Conservation (phyloP, 2,888 invertebrate species). For the Eupelmus urozonus region DNA sequence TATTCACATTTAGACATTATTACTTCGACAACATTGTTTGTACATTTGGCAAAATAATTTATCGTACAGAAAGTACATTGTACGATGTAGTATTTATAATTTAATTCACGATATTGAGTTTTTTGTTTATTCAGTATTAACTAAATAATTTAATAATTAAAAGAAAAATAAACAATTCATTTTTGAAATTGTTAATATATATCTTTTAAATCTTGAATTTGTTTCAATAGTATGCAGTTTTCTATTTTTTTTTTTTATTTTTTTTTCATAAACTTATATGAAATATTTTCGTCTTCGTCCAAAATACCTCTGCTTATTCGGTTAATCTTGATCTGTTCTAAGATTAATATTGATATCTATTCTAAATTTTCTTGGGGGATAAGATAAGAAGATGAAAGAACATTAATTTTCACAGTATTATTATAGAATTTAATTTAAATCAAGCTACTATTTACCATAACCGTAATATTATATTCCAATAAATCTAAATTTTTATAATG, state of each 20-base stretch:
- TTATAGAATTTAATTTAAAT: background rate
- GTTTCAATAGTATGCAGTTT: slow-evolving; percentile 60
- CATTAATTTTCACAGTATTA: slow-evolving; percentile 30
- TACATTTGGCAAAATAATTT: slow-evolving; percentile 20
- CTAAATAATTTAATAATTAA: background rate
- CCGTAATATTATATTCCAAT: slow-evolving; percentile 19
- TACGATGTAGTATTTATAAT: slow-evolving; percentile 10
- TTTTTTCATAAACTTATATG: too few relatives aligned
- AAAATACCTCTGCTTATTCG: slow-evolving; percentile 78
- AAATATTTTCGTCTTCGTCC: slow-evolving; percentile 70
- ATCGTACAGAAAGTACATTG: slow-evolving; percentile 29
- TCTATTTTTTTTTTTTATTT: too few relatives aligned
- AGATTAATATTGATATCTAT: slow-evolving; percentile 47
- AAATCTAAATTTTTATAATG: slow-evolving; percentile 13
- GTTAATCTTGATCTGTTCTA: slow-evolving; percentile 68
- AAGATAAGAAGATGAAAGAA: slow-evolving; percentile 70
- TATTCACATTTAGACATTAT: slow-evolving; percentile 13
- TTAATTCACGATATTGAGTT: background rate
- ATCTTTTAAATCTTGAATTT: slow-evolving; percentile 40
- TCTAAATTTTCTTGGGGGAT: slow-evolving; percentile 40
- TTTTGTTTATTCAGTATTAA: too few relatives aligned
- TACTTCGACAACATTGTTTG: slow-evolving; percentile 12
- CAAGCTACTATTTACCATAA: background rate
- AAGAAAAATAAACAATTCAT: background rate
- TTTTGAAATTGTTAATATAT: background rate